phyloP scores from a whole-genome alignment of 1,140 invertebrate genomes.

The Drosophila kohkoa region DNA sequence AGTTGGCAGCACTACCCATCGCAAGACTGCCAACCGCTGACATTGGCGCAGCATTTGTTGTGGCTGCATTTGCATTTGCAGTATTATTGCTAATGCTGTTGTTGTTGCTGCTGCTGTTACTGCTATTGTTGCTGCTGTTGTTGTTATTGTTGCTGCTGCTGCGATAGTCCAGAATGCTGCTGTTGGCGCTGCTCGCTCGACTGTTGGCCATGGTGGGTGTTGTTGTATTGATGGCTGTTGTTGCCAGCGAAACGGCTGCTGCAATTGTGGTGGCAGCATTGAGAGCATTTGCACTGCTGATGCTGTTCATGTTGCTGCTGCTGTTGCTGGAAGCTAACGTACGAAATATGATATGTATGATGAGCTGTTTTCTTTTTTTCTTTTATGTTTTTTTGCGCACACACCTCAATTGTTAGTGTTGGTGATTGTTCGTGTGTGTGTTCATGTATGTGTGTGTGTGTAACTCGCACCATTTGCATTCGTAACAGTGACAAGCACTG shows the following conservation, averaged over 20 bases:
- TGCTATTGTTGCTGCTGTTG: constrained; percentile 31
- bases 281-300: constrained; percentile 49
- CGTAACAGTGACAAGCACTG: not conserved
- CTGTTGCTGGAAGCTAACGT: constrained; percentile 60
- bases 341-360: constrained; percentile 52
- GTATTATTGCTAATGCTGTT: constrained; percentile 31
- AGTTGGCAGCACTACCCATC: constrained; percentile 48
- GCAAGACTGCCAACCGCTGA: constrained; percentile 38
- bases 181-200: constrained; percentile 60
- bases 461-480: not conserved
- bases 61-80: constrained; percentile 36
- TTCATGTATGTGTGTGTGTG: constrained; percentile 21
- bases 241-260: constrained; percentile 69
- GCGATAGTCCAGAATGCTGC: constrained; percentile 65
- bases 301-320: constrained; percentile 52
- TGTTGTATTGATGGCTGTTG: constrained; percentile 75
- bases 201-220: constrained; percentile 69
- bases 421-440: constrained; percentile 39
- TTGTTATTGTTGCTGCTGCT: constrained; percentile 24
- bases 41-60: constrained; percentile 35
- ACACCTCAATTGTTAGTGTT: constrained; percentile 40
- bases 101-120: constrained; percentile 30
- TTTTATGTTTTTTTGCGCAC: constrained; percentile 1
- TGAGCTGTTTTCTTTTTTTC: constrained; percentile 44
- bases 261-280: constrained; percentile 70